Evolutionary conservation across 2,888 invertebrate genomes (phyloP).

Genomic region (Diarsia mendica): DNA sequence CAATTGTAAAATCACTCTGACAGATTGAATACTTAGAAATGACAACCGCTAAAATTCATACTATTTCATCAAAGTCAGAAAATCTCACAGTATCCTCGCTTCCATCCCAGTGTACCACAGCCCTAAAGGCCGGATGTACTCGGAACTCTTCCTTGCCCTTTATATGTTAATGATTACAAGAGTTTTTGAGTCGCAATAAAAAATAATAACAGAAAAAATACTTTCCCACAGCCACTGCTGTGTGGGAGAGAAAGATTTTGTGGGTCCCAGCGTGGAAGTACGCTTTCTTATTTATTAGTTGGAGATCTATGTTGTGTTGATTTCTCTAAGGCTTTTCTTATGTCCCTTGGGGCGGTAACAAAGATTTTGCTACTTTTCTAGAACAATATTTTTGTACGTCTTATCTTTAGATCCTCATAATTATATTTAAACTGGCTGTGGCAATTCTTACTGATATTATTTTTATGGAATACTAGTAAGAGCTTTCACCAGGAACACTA

Average conservation of each 20-base stretch:
- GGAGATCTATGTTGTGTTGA: neutral
- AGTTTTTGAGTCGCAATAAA: slow-evolving; percentile 72
- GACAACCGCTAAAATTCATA: no score
- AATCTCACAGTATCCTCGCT: neutral
- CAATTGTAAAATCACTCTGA: no score
- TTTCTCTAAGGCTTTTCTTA: neutral
- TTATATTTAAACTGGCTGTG: no score
- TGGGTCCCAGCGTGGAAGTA: slow-evolving; percentile 18
- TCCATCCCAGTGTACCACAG: slow-evolving; percentile 66
- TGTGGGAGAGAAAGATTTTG: slow-evolving; percentile 71
- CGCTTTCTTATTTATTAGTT: slow-evolving; percentile 51
- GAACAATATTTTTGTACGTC: no score
- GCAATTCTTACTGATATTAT: no score
- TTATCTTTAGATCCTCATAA: no score
- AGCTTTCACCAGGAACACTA: no score
- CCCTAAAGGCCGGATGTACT: slow-evolving; percentile 80
- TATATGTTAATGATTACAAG: slow-evolving; percentile 83
- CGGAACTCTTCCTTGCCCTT: slow-evolving; percentile 86
- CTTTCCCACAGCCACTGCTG: slow-evolving; percentile 82
- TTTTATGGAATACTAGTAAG: no score
- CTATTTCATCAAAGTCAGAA: neutral
- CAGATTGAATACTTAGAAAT: no score
- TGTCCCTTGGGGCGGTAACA: no score
- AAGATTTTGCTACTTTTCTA: no score
- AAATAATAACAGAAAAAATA: slow-evolving; percentile 74